phyloP scores from a whole-genome alignment of 2,888 invertebrate species.

The Platerodrilus igneus region DNA sequence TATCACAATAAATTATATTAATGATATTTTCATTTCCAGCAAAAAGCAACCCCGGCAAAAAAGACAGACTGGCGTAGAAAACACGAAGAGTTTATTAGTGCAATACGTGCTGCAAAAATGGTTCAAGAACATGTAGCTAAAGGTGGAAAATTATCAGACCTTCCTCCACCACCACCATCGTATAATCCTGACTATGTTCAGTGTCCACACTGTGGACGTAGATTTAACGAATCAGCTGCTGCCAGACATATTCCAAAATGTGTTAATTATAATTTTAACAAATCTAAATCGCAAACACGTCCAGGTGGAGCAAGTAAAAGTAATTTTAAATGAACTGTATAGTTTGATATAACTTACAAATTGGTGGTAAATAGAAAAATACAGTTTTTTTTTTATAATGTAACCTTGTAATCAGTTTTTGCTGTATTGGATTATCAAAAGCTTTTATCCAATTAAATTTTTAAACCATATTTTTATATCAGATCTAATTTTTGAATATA shows the following conservation, averaged over 20 bases:
- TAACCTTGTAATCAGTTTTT: too few relatives aligned
- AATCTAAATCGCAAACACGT: conserved; percentile 52
- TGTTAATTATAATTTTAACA: conserved; percentile 76
- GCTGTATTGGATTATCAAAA: too few relatives aligned
- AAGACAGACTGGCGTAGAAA: conserved; percentile 77
- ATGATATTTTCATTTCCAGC: too few relatives aligned
- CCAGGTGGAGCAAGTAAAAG: neutral
- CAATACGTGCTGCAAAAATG: conserved; percentile 86
- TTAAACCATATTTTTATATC: too few relatives aligned
- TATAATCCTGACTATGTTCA: conserved; percentile 86
- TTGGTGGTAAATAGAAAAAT: too few relatives aligned
- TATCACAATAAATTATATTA: too few relatives aligned
- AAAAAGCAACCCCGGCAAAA: conserved; percentile 8
- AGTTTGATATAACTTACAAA: too few relatives aligned
- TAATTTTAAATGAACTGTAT: conserved; percentile 3
- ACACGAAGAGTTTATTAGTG: conserved; percentile 89
- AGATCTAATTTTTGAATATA: too few relatives aligned
- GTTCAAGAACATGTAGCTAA: conserved; percentile 73
- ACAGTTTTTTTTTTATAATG: too few relatives aligned
- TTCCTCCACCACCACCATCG: conserved; percentile 86
- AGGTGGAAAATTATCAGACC: conserved; percentile 81
- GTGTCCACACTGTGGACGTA: conserved; percentile 83
- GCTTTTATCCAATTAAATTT: too few relatives aligned
- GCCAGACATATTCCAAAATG: conserved; percentile 92
- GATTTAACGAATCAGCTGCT: conserved; percentile 81